phyloP scores from a whole-genome alignment of 2,888 invertebrate species.

The Trachelus troglodyta region DNA sequence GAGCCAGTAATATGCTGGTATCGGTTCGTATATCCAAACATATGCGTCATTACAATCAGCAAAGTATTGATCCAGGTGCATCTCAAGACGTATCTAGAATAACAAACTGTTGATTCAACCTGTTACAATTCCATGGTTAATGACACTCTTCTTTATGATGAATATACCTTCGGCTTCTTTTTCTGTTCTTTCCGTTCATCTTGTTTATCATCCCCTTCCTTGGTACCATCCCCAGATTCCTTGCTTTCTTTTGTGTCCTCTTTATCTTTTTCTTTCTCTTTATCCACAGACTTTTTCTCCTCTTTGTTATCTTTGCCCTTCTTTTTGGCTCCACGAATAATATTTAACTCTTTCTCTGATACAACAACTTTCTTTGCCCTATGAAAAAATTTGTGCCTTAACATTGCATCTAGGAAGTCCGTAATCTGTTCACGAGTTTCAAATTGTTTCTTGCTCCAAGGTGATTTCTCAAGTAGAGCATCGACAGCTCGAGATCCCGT shows the following conservation, averaged over 20 bases:
- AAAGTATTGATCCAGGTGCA: slow-evolving; percentile 96
- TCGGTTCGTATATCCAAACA: slow-evolving; percentile 98
- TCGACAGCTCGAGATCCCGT: slow-evolving; percentile 95
- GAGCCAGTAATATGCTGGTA: slow-evolving; percentile 94
- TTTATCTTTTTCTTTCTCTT: slow-evolving; percentile 50
- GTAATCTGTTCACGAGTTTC: slow-evolving; percentile 83
- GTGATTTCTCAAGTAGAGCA: slow-evolving; percentile 84
- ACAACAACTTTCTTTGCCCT: slow-evolving; percentile 84
- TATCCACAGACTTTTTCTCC: slow-evolving; percentile 55
- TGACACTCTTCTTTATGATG: slow-evolving; percentile 20
- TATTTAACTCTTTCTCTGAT: slow-evolving; percentile 65
- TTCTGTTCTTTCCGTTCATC: slow-evolving; percentile 70
- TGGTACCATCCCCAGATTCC: slow-evolving; percentile 35
- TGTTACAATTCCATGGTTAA: slow-evolving; percentile 65
- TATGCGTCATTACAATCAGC: slow-evolving; percentile 95
- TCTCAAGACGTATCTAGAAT: slow-evolving; percentile 83
- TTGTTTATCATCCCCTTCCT: slow-evolving; percentile 68
- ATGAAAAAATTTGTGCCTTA: slow-evolving; percentile 95
- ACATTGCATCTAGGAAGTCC: slow-evolving; percentile 84
- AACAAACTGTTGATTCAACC: slow-evolving; percentile 61
- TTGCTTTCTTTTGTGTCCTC: slow-evolving; percentile 58
- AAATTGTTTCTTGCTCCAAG: slow-evolving; percentile 87
- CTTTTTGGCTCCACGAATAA: slow-evolving; percentile 66
- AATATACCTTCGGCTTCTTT: slow-evolving; percentile 62
- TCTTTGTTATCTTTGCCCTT: slow-evolving; percentile 65